Conservation (phyloP, 2,797 vertebrate genomes). For the Prunella strophiata region DNA sequence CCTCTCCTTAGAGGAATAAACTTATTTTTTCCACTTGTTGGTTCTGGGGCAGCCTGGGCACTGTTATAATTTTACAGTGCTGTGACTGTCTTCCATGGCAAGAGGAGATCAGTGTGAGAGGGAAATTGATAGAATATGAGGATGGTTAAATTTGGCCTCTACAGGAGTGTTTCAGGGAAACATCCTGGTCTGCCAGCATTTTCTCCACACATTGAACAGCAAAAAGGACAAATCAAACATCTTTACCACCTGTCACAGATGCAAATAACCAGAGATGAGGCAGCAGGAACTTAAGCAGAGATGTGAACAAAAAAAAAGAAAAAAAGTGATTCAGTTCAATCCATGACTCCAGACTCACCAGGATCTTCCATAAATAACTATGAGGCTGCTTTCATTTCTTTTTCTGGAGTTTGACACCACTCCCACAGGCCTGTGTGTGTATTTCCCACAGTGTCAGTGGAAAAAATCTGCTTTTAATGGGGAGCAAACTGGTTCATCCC, state of each 20-base stretch:
- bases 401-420: conserved; percentile 4
- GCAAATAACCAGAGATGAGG: neutral
- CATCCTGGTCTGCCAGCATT: neutral
- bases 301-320: neutral
- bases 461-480: conserved; percentile 16
- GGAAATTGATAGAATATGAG: neutral
- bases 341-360: neutral
- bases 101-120: neutral
- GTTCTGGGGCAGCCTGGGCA: neutral
- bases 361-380: conserved; percentile 24
- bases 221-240: neutral
- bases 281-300: neutral
- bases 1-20: neutral
- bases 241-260: neutral
- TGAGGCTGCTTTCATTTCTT: neutral
- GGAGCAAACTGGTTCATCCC: neutral
- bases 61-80: neutral
- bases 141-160: neutral
- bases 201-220: neutral
- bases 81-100: neutral
- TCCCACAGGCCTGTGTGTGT: neutral
- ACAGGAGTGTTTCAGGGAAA: neutral
- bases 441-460: neutral
- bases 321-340: neutral
- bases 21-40: neutral